A percentile compares a stretch with the other conserved stretches of the same genome.
Evolutionary conservation across 1,140 invertebrate species (phyloP).

Genomic region (Scaptomyza graminum): DNA sequence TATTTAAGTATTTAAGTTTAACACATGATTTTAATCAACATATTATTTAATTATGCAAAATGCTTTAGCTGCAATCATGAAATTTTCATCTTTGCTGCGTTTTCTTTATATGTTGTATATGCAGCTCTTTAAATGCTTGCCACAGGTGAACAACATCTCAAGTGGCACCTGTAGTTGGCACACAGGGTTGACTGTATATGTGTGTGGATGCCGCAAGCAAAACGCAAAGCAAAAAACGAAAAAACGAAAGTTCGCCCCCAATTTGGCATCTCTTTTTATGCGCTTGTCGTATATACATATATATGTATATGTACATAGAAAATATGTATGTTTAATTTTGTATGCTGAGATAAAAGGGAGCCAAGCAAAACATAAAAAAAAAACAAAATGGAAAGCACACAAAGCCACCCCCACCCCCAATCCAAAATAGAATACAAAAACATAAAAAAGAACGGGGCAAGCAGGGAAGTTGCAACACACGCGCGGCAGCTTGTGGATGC

Average conservation of each 20-base stretch:
- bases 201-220: slow-evolving; percentile 36
- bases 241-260: slow-evolving; percentile 83
- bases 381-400: slow-evolving; percentile 46
- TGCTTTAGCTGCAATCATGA: no score
- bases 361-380: slow-evolving; percentile 29
- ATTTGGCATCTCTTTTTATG: slow-evolving; percentile 74
- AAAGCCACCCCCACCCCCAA: slow-evolving; percentile 27
- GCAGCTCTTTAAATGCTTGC: slow-evolving; percentile 51
- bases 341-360: slow-evolving; percentile 67
- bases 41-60: no score
- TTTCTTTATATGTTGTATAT: not conserved
- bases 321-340: slow-evolving; percentile 15
- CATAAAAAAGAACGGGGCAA: slow-evolving; percentile 34
- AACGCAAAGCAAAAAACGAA: slow-evolving; percentile 70
- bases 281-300: slow-evolving; percentile 13
- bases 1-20: no score
- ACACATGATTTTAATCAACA: no score
- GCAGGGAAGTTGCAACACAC: slow-evolving; percentile 68
- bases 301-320: not conserved
- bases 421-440: slow-evolving; percentile 46
- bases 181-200: slow-evolving; percentile 25
- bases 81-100: no score
- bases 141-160: slow-evolving; percentile 82
- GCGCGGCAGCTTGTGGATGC: slow-evolving; percentile 45
- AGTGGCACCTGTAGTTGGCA: slow-evolving; percentile 69